These are phyloP conservation scores for Lindbergichthys nudifrons DNA, from an alignment of 2,797 vertebrate genomes.

Conservation along the genomic window DNA sequence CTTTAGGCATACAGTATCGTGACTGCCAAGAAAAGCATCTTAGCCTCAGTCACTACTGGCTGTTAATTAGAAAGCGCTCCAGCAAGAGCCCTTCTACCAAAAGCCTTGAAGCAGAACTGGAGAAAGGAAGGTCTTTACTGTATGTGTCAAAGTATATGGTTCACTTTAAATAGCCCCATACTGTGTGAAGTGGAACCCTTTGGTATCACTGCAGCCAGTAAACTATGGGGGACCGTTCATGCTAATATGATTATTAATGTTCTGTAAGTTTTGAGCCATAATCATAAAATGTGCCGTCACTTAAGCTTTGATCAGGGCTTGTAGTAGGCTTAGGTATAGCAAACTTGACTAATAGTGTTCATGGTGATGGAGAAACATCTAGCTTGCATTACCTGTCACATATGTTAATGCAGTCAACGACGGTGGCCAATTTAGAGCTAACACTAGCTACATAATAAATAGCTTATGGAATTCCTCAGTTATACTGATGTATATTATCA, in stretches of 20 bases:
- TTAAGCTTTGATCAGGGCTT: not conserved
- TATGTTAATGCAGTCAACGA: too few species aligned
- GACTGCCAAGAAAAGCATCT: slow-evolving; percentile 70
- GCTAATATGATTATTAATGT: not conserved
- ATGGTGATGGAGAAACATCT: not conserved
- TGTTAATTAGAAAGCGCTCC: slow-evolving; percentile 79
- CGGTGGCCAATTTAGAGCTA: too few species aligned
- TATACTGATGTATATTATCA: too few species aligned
- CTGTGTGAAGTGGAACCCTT: slow-evolving; percentile 39
- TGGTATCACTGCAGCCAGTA: slow-evolving; percentile 21
- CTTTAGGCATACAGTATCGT: slow-evolving; percentile 53
- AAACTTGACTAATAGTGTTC: not conserved
- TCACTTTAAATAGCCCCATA: slow-evolving; percentile 36
- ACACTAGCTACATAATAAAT: too few species aligned
- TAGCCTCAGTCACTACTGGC: slow-evolving; percentile 66
- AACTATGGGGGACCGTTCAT: slow-evolving; percentile 22
- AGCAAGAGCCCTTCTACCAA: slow-evolving; percentile 69
- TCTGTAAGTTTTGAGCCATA: not conserved
- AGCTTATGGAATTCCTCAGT: too few species aligned
- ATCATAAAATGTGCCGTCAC: not conserved
- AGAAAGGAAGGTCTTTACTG: slow-evolving; percentile 61
- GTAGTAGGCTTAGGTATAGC: not conserved
- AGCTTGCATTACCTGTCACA: too few species aligned
- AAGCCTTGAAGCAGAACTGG: slow-evolving; percentile 67
- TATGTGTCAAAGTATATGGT: slow-evolving; percentile 49